Base-by-base conservation (phyloP, 2,888 invertebrate genomes). In the Archips xylosteana region DNA sequence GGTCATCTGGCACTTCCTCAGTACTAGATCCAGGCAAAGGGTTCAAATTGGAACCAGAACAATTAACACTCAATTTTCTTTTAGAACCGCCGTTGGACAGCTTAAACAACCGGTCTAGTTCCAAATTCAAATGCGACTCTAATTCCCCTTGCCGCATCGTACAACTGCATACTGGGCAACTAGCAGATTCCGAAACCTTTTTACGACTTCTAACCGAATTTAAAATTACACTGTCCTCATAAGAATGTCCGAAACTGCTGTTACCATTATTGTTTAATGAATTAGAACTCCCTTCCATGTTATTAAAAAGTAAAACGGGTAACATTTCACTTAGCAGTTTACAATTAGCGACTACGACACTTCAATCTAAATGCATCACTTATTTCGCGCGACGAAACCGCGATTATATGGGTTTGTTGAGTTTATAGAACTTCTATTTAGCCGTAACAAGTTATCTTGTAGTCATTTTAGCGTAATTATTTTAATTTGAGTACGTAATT, bases 111-210 rank as follows among this genome's bases (percentile, higher is more conserved):
- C 90, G 85, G 10, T 93, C 93, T 77, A 98, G 94, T 92, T 98
- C 98, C 76, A 97, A 95, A 64, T 96, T 92, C 78, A 97, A 96
- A 90, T 98, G 99, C 39, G 96, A 94, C 79, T 98, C 97, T n/a
- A 98, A 93, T 88, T 98, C 98, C 1, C 96, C 96, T 2, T 96
- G 95, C 64, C 98, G 94, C 60, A 99, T 95, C 2, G 98, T 98
- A 75, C 97, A 96, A 76, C 98, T 97, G 88, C 99, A 99, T 1
- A 98, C 97, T 0, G 99, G 98, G 88, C 99, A 99, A 87, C 95
- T 97, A n/a, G 96, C 95, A 13, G 96, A 95, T 82, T 97, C 97
- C 8, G 95, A 87, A 74, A 95, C 95, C 87, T 95, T 95, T 81
- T 95, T 95, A 74, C 96, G 94, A 82, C 92, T 95, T 78, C 96